Evolutionary conservation across 2,113 vertebrate genomes (phyloP), one percentile per base, ranked within the genome.

Genomic region (Paraplagusia blochii): DNA sequence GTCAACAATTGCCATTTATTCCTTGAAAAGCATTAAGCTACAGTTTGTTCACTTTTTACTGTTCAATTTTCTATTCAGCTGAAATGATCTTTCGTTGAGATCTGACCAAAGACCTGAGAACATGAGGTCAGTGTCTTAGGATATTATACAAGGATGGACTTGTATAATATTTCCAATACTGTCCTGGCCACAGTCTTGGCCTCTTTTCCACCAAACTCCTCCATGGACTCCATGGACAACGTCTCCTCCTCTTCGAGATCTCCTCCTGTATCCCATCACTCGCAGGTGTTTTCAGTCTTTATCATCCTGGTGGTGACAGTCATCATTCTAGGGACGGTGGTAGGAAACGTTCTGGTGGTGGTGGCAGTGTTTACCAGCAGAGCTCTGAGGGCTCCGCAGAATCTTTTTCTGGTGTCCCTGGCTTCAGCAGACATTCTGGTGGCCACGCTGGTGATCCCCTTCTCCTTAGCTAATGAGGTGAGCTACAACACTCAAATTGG

Each of bases 321-420:
- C 0, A 66, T 94, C 44, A 90, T 94, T 35, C 59, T 93, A 72
- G 84, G 90, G 11, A 94, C 92, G 0, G 84, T 95, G 59, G 72
- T 92, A 59, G 93, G 93, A 1, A 95, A 95, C 0, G 63, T 83
- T 0, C 72, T 95, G 72, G 93, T 95, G 1, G 92, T 94, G 53
- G 89, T 87, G 52, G 93, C 94, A 0, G 76, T 95, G 18, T 88
- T 94, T 72, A 95, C 94, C 38, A 96, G 94, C 75, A 91, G 90
- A 22, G 92, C 94, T 0, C 90, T 98, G 19, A 90, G 89, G 18
- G 93, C 95, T 1, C 95, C 94, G 0, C 95, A 96, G 71, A 95
- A 97, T 79, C 91, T 97, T 29, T 97, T 98, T 77, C 84, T 97
- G 44, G 94, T 97, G 78, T 98, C 95, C 0, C 67, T 97, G 82